Evolutionary conservation across 1,140 invertebrate genomes (phyloP).

Genomic region (Heliconius hewitsoni): DNA sequence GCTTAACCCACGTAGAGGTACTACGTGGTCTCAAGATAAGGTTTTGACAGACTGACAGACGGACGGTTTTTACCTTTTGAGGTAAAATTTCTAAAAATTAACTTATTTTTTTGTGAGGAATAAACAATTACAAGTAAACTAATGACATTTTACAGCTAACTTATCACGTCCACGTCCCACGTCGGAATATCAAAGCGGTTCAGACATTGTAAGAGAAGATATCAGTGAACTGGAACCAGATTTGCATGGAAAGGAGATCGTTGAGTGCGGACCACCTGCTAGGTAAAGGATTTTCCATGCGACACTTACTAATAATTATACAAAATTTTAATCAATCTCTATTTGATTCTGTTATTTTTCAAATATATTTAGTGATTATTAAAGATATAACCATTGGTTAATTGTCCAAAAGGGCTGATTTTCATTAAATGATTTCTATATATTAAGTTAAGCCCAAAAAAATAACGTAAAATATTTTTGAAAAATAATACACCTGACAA

Average conservation of each 20-base stretch:
- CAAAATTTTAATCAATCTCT: not conserved
- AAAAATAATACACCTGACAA: not conserved
- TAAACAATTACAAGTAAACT: not conserved
- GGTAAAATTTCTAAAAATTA: too few relatives aligned
- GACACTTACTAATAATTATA: slow-evolving; percentile 5
- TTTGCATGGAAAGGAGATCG: slow-evolving; percentile 65
- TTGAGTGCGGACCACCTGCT: slow-evolving; percentile 85
- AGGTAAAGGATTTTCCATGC: slow-evolving; percentile 75
- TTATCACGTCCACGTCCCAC: slow-evolving; percentile 66
- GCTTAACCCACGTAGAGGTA: too few relatives aligned
- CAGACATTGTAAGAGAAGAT: slow-evolving; percentile 85
- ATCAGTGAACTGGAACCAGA: slow-evolving; percentile 83
- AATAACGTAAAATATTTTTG: not conserved
- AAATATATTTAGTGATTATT: not conserved
- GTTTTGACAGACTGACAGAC: too few relatives aligned
- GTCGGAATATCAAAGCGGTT: slow-evolving; percentile 82
- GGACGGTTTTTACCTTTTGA: too few relatives aligned
- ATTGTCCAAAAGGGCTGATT: too few relatives aligned
- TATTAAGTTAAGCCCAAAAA: too few relatives aligned
- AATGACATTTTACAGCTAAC: slow-evolving; percentile 60
- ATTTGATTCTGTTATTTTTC: not conserved
- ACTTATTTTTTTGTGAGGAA: not conserved
- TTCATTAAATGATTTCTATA: too few relatives aligned
- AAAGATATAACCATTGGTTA: not conserved
- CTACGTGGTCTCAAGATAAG: too few relatives aligned